A percentile compares a stretch with the other conserved stretches of the same genome.
Evolutionary conservation across 2,888 invertebrate species (phyloP).

Genomic region (Polia nebulosa): DNA sequence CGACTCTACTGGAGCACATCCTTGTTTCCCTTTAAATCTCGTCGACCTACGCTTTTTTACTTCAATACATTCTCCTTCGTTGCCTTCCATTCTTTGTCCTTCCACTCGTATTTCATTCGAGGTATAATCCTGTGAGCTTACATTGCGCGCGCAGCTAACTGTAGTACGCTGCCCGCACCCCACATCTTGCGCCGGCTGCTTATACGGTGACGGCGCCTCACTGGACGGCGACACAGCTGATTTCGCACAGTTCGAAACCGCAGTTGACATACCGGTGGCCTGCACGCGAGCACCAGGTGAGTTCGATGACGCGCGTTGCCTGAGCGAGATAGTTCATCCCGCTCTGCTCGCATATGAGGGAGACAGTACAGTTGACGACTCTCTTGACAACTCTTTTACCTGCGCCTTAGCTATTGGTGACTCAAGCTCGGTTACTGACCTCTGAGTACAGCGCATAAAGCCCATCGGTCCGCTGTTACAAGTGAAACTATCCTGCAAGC

Average conservation of each 20-base stretch:
- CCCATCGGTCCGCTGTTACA: slow-evolving; percentile 14
- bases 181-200: background rate
- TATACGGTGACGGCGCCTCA: background rate
- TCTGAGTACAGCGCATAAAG: slow-evolving; percentile 4
- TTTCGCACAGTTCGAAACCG: slow-evolving; percentile 1
- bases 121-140: background rate
- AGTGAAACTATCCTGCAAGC: slow-evolving; percentile 2
- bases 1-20: background rate
- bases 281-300: background rate
- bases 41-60: background rate
- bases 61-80: slow-evolving; percentile 2
- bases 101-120: background rate
- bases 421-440: background rate
- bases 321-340: background rate
- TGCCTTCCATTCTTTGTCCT: background rate
- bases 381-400: background rate
- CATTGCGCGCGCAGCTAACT: background rate
- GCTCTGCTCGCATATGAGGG: background rate
- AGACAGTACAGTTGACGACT: background rate
- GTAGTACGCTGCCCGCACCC: background rate
- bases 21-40: slow-evolving; percentile 10
- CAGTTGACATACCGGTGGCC: slow-evolving; percentile 5
- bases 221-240: background rate
- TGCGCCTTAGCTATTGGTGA: background rate
- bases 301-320: background rate